phyloP scores from a whole-genome alignment of 2,113 vertebrate species.

The Dasyprocta punctata region DNA sequence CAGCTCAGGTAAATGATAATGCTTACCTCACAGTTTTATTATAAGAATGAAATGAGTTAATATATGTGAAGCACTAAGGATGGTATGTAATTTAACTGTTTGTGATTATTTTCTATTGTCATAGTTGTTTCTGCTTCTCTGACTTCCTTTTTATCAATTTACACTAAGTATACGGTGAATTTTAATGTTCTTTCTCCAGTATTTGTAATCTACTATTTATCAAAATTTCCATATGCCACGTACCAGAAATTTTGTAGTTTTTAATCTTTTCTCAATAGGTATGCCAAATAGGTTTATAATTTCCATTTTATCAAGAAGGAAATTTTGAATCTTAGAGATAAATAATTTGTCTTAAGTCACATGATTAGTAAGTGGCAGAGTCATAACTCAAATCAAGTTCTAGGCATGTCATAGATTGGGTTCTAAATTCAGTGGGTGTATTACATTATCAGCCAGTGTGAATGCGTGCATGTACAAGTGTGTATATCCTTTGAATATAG shows the following conservation, averaged over 20 bases:
- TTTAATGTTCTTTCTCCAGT: neutral
- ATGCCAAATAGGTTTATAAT: neutral
- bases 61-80: neutral
- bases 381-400: neutral
- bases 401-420: neutral
- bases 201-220: neutral
- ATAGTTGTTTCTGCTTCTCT: neutral
- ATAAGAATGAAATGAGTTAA: neutral
- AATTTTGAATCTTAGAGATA: neutral
- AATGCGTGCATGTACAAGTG: neutral
- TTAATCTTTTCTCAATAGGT: neutral
- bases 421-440: neutral
- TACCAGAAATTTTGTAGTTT: neutral
- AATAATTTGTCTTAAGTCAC: neutral
- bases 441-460: neutral
- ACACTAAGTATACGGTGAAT: neutral
- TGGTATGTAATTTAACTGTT: neutral
- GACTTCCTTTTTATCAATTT: neutral
- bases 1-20: slow-evolving; percentile 57
- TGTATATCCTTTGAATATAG: neutral
- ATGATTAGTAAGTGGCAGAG: neutral
- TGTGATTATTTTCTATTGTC: neutral
- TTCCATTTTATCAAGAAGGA: neutral
- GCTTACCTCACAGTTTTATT: neutral
- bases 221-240: neutral